phyloP scores from a whole-genome alignment of 1,140 invertebrate genomes.

The Panonychus citri region DNA sequence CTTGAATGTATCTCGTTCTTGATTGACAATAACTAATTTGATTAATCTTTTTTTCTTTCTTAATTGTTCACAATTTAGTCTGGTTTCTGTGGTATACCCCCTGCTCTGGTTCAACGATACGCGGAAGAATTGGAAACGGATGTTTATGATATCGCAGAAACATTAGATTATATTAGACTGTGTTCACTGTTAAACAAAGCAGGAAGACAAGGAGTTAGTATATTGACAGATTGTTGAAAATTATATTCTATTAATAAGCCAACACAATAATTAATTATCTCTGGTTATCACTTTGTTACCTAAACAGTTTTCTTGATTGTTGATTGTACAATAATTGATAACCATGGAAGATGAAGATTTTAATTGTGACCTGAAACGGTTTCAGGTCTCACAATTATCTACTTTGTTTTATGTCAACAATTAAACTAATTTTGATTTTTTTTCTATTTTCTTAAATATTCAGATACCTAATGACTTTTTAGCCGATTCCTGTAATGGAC shows the following conservation, averaged over 20 bases:
- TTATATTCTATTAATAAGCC: no score
- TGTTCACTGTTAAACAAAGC: slow-evolving; percentile 15
- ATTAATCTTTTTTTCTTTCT: slow-evolving; percentile 3
- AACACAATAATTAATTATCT: no score
- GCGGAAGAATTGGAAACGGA: slow-evolving; percentile 24
- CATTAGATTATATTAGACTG: slow-evolving; percentile 22
- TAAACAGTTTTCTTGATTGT: no score
- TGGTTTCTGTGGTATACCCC: slow-evolving; percentile 25
- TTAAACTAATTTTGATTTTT: neutral
- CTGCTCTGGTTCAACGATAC: slow-evolving; percentile 24
- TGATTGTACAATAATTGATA: no score
- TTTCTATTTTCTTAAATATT: slow-evolving; percentile 8
- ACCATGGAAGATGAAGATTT: no score
- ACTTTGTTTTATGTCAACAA: neutral
- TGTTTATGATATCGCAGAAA: slow-evolving; percentile 21
- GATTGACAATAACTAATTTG: neutral
- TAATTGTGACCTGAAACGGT: no score
- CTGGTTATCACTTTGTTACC: no score
- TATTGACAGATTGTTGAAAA: neutral
- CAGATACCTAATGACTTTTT: slow-evolving; percentile 24
- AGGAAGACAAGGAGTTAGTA: slow-evolving; percentile 15
- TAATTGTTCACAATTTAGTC: no score
- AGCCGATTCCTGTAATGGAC: slow-evolving; percentile 18
- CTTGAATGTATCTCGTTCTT: neutral
- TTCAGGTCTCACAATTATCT: no score